Evolutionary conservation across 1,140 invertebrate genomes (phyloP).

Genomic region (Tachypleus tridentatus): DNA sequence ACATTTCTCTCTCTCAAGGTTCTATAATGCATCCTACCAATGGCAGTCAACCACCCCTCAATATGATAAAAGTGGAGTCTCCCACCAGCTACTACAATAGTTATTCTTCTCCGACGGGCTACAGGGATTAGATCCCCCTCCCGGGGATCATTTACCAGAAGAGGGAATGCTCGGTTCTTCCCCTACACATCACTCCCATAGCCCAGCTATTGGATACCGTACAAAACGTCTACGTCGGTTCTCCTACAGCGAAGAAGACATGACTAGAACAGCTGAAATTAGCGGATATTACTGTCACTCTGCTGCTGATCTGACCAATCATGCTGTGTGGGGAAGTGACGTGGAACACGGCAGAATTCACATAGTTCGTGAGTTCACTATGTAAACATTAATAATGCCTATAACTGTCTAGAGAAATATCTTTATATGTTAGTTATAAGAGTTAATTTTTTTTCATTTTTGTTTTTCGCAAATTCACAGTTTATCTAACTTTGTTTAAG

Average conservation of each 20-base stretch:
- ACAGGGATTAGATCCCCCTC: slow-evolving; percentile 24
- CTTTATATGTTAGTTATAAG: too few relatives aligned
- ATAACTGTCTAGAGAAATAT: too few relatives aligned
- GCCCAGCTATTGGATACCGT: slow-evolving; percentile 37
- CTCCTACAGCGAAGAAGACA: slow-evolving; percentile 45
- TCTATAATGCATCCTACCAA: slow-evolving; percentile 84
- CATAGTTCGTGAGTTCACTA: too few relatives aligned
- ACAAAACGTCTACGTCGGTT: slow-evolving; percentile 45
- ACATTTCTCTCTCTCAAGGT: too few relatives aligned
- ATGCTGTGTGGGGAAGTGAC: slow-evolving; percentile 46
- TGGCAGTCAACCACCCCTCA: slow-evolving; percentile 60
- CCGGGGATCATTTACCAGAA: slow-evolving; percentile 7
- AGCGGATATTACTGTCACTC: slow-evolving; percentile 46
- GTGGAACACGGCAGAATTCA: slow-evolving; percentile 37
- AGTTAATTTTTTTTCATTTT: too few relatives aligned
- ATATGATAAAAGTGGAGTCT: slow-evolving; percentile 80
- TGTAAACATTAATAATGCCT: too few relatives aligned
- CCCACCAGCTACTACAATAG: slow-evolving; percentile 82
- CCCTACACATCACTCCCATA: slow-evolving; percentile 22
- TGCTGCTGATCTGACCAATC: slow-evolving; percentile 41
- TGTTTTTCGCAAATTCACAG: too few relatives aligned
- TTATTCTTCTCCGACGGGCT: slow-evolving; percentile 59
- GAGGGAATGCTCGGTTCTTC: too few relatives aligned
- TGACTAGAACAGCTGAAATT: slow-evolving; percentile 28
- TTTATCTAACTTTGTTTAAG: too few relatives aligned